Conservation (phyloP, 2,888 invertebrate species). For the Rotaria sp. region DNA sequence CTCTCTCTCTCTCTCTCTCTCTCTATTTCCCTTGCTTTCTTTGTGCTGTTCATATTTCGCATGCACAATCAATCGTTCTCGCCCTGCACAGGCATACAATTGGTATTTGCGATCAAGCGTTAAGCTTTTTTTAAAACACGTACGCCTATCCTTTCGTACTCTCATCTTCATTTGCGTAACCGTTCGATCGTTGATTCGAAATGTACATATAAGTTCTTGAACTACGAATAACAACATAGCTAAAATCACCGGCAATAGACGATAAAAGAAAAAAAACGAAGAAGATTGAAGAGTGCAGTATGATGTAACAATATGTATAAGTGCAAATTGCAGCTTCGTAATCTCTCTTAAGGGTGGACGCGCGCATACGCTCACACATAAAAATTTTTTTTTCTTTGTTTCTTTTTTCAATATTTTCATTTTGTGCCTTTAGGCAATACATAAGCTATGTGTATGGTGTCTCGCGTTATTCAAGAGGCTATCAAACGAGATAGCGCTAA, state of each 20-base stretch:
- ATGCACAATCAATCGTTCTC: background rate
- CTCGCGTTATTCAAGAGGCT: background rate
- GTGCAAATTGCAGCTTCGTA: background rate
- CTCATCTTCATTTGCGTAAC: background rate
- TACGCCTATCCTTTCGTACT: background rate
- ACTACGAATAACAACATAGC: background rate
- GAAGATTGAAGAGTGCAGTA: background rate
- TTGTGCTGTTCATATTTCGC: background rate
- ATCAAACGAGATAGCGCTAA: background rate
- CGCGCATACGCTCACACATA: background rate
- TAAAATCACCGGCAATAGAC: background rate
- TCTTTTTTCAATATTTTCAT: background rate
- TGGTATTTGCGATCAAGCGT: constrained; percentile 9
- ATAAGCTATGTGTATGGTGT: background rate
- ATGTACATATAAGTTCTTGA: background rate
- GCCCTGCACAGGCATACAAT: background rate
- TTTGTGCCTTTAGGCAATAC: background rate
- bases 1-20: background rate
- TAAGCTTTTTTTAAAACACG: background rate
- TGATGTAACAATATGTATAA: background rate
- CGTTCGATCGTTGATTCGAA: background rate
- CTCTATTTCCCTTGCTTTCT: background rate
- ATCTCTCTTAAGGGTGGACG: background rate
- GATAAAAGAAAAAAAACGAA: background rate
- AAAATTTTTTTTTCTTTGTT: no score